phyloP scores from a whole-genome alignment of 1,140 invertebrate genomes.

The Himalopsyche phryganea region DNA sequence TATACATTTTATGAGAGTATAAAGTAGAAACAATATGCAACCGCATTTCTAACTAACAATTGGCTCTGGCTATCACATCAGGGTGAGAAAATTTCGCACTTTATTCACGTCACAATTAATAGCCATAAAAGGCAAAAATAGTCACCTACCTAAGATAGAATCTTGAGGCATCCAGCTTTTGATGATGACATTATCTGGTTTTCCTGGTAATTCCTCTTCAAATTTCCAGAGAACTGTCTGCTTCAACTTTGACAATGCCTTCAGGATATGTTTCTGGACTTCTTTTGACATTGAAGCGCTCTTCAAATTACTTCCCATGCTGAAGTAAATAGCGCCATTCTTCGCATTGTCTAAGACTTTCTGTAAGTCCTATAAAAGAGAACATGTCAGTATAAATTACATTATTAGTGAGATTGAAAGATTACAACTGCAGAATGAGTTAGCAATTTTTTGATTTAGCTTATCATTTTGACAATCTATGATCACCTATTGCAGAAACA shows the following conservation, averaged over 20 bases:
- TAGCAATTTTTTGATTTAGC: neutral
- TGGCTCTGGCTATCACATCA: too few species aligned
- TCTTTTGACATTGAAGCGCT: conserved; percentile 46
- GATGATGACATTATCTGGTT: conserved; percentile 60
- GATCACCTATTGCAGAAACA: too few species aligned
- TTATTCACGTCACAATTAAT: too few species aligned
- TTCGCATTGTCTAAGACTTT: conserved; percentile 54
- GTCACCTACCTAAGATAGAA: conserved; percentile 55
- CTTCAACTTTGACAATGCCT: conserved; percentile 53
- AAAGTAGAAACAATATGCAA: too few species aligned
- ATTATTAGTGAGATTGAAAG: too few species aligned
- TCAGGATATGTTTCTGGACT: conserved; percentile 48
- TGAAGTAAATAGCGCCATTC: conserved; percentile 62
- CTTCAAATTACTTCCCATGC: conserved; percentile 59
- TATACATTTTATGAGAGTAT: too few species aligned
- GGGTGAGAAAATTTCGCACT: too few species aligned
- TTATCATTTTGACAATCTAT: neutral
- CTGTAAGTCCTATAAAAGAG: conserved; percentile 43
- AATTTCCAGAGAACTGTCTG: conserved; percentile 67
- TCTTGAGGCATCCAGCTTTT: conserved; percentile 68
- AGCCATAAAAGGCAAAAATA: neutral
- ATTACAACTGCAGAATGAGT: too few species aligned
- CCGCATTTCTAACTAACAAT: too few species aligned
- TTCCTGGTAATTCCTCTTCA: conserved; percentile 52
- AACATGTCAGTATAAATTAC: too few species aligned